A percentile compares a stretch with the other conserved stretches of the same genome.
phyloP scores from a whole-genome alignment of 2,113 vertebrate species.

The Ciconia stormi region DNA sequence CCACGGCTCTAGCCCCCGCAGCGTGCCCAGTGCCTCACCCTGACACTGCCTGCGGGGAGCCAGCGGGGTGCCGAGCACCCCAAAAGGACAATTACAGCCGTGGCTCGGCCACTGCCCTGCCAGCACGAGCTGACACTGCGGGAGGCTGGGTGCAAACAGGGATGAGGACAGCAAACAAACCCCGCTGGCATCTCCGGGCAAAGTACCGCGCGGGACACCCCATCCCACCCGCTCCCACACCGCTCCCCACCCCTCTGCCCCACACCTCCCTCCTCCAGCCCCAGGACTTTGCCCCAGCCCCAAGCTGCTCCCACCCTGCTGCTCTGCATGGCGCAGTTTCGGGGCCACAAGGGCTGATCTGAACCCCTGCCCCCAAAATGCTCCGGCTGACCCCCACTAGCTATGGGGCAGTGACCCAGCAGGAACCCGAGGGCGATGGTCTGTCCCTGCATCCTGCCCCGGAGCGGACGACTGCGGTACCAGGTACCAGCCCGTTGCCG shows the following conservation, averaged over 20 bases:
- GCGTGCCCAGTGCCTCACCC: rapidly evolving
- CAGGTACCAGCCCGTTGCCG: rapidly evolving
- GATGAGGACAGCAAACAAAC: not conserved
- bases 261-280: not conserved
- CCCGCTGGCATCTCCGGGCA: not conserved
- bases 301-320: not conserved
- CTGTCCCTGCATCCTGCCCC: not conserved
- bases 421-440: rapidly evolving
- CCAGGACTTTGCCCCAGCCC: not conserved
- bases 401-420: not conserved
- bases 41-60: not conserved
- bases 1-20: rapidly evolving
- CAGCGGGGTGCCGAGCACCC: not conserved
- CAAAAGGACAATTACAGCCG: not conserved
- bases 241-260: not conserved
- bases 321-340: rapidly evolving
- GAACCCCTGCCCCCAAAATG: not conserved
- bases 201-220: rapidly evolving
- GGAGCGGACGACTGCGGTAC: rapidly evolving
- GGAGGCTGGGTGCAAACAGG: not conserved
- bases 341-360: not conserved
- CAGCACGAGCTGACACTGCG: rapidly evolving
- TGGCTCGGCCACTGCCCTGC: not conserved
- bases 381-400: not conserved
- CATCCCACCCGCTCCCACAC: not conserved